Base-by-base conservation (phyloP, 2,888 invertebrate species). In the Mactromeris polynyma region DNA sequence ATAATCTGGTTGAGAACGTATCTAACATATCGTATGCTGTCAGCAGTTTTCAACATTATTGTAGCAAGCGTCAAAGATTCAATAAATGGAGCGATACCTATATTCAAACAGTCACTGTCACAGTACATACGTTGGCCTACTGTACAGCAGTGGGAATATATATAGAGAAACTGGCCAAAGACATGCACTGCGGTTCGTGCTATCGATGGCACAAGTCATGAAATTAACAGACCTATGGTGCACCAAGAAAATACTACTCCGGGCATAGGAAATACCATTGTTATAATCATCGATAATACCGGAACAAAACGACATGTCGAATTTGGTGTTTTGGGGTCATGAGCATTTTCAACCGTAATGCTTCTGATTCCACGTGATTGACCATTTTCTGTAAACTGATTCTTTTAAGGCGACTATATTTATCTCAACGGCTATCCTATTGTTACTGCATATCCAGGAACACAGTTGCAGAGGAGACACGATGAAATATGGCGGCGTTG, bases 141-240 rank as follows among this genome's bases (percentile, higher is more conserved):
- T n/a, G 40, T 79, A 3, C 2, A 42, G 2, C 40, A 42, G 4
- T 79, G 79, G 79, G 6, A 19, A n/a, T 21, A 38, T 1, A 2
- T 36, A 38, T 21, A 36, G 9, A 36, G 78, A 19, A 38, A 69
- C 40, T 87, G 87, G 83, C n/a, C 17, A n/a, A 81, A 85, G 77
- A 17, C 81, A 0, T 51, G 40, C 17, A 11, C 4, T 26, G 88
- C 81, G 0, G 73, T 85, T 81, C 54, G 84, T 31, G 88, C 84
- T 11, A 88, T 88, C 7, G 81, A 81, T 33, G 84, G 81, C 14
- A 88, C 88, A n/a, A 36, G 54, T 9, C 81, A 88, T 36, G 81
- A 77, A 38, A 88, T 81, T 0, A 26, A 85, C 19, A 17, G 81
- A 46, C 88, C 83, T 0, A 54, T 7, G 21, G 51, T 51, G 26